These are phyloP conservation scores for Melikaiella ostensackeni DNA, from an alignment of 2,888 invertebrate species.

Conservation along the genomic window DNA sequence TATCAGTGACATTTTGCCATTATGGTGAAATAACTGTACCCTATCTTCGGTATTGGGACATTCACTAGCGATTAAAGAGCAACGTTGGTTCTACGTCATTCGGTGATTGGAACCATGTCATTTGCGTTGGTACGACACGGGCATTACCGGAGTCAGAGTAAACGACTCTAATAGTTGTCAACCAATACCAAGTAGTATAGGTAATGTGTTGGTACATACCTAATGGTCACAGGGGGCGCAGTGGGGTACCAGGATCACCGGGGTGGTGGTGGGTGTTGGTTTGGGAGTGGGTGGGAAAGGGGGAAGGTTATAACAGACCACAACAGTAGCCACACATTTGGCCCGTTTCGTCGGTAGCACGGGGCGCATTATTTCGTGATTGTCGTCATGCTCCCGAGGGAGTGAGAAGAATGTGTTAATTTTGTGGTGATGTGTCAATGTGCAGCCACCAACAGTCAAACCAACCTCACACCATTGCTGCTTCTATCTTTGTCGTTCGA, in stretches of 20 bases:
- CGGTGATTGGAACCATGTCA: constrained; percentile 13
- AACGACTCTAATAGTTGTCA: constrained; percentile 56
- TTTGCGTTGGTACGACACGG: constrained; percentile 25
- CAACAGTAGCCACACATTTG: constrained; percentile 73
- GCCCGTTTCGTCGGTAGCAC: constrained; percentile 66
- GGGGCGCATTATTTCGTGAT: constrained; percentile 74
- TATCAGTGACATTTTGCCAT: constrained; percentile 26
- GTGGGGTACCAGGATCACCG: constrained; percentile 48
- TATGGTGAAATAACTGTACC: constrained; percentile 14
- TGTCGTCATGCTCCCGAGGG: constrained; percentile 67
- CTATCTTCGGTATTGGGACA: neutral
- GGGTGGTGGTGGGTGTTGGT: constrained; percentile 37
- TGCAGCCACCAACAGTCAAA: constrained; percentile 55
- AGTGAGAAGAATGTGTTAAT: constrained; percentile 74
- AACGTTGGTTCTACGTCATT: constrained; percentile 10
- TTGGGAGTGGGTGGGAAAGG: constrained; percentile 45
- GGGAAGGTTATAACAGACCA: constrained; percentile 68
- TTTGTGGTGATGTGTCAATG: constrained; percentile 72
- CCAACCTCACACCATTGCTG: constrained; percentile 41
- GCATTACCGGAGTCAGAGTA: constrained; percentile 48
- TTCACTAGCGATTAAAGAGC: constrained; percentile 37
- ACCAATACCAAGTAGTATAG: constrained; percentile 53
- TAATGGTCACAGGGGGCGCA: constrained; percentile 43
- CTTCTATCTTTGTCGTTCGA: constrained; percentile 34
- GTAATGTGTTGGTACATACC: constrained; percentile 11